Evolutionary conservation across 2,113 vertebrate genomes (phyloP), one percentile per base, ranked within the genome.

Genomic region (Scatophagus argus): DNA sequence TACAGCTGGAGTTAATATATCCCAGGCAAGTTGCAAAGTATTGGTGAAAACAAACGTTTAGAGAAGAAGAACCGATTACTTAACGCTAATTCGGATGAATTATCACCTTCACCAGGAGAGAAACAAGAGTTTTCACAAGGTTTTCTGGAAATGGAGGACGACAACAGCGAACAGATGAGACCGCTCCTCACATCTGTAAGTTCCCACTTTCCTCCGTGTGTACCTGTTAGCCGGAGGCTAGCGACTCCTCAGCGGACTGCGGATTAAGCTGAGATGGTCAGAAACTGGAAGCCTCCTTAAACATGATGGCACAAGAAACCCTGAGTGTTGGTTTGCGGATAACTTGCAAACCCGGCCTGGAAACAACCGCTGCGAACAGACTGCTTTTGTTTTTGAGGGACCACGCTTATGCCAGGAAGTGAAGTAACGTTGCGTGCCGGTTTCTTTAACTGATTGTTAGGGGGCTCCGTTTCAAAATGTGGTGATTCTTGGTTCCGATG

Each of bases 161-260:
- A 74, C 2, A n/a, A 3, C 32, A 65, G 44, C 47, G 89, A 91
- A 0, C 91, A 89, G 87, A 91, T 89, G 89, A 87, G 80, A 65
- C 90, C 90, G 3, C 83, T 92, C 47, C 84, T 92, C 64, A 88
- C 86, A 85, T 87, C 90, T 61, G 90, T 92, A 84, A 90, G 90
- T 92, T 17, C 27, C 39, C 56, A 8, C 46, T 68, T 14, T 38
- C 23, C 14, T 14, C 62, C 5, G 0, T 9, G 60, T 41, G 55
- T 55, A 59, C 29, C 51, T 77, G 82, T 65, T 90, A 85, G 80
- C 81, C 52, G 44, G 27, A n/a, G 52, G 85, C 83, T 86, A 84
- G 73, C 78, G 65, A 2, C 58, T 61, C 65, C 67, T 55, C 81
- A 11, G 31, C 74, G 19, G 34, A 6, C 63, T 56, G 55, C 0